Conservation (phyloP, 2,888 invertebrate genomes). For the Pristionchus arcanus region DNA sequence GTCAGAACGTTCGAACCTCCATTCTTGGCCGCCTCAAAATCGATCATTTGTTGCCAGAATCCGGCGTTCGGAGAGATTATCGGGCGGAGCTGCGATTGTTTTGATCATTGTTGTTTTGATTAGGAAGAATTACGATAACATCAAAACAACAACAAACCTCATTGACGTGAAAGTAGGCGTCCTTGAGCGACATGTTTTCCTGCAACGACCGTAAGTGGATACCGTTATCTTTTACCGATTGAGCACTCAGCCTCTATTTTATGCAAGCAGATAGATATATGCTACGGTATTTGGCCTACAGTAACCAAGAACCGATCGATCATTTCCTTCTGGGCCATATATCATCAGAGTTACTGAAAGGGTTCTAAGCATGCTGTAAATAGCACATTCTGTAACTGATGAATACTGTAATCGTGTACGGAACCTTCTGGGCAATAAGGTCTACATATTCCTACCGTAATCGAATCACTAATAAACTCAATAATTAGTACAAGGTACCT, state of each 20-base stretch:
- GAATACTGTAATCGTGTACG: too few relatives aligned
- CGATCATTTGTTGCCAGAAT: conserved; percentile 57
- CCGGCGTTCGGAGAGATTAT: conserved; percentile 55
- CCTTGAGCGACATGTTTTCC: conserved; percentile 41
- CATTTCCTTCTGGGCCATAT: too few relatives aligned
- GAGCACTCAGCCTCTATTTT: too few relatives aligned
- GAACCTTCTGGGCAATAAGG: background rate
- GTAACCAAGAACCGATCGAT: background rate
- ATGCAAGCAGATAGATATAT: too few relatives aligned
- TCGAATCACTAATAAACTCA: too few relatives aligned
- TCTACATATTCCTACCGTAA: too few relatives aligned
- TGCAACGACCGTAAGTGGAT: background rate
- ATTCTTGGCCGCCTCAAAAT: conserved; percentile 31
- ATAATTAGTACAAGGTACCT: background rate
- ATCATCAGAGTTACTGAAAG: too few relatives aligned
- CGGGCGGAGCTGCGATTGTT: conserved; percentile 34
- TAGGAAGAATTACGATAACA: background rate
- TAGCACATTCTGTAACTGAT: too few relatives aligned
- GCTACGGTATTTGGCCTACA: background rate
- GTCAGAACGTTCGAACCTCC: background rate
- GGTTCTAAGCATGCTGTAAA: too few relatives aligned
- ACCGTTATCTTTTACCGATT: too few relatives aligned
- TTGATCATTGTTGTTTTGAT: background rate
- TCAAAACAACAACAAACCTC: background rate
- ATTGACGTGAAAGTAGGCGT: conserved; percentile 45